Evolutionary conservation across 2,113 vertebrate species (phyloP), one percentile per base, ranked within the genome.

Genomic region (Kryptolebias marmoratus): DNA sequence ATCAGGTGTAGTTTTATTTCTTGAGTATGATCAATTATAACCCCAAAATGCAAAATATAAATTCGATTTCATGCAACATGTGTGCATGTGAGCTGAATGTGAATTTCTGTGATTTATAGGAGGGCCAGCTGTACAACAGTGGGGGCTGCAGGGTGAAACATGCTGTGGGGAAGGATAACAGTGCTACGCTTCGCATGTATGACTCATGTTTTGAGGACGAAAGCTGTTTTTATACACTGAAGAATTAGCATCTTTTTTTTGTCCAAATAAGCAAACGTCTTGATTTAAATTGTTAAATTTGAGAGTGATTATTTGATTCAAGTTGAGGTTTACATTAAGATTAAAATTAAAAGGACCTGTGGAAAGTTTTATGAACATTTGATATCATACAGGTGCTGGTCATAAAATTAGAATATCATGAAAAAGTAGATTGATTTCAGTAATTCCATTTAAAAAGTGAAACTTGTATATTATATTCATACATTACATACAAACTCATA

Each of bases 111-210:
- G 39, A 64, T 77, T 67, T 22, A 6, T 16, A 53, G 73, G 70
- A 16, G 59, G 57, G 47, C 75, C 82, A 75, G 80, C 81, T 87
- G 88, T 81, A 75, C 79, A 61, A 83, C 71, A 79, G 78, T 79
- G 79, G 83, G 66, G 73, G 84, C 86, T 86, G 75, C 59, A 79
- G 87, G 87, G 79, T 83, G 81, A 68, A 80, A 59, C 55, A 68
- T 59, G 84, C 86, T 88, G 61, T 71, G 57, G 86, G 83, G 88
- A 89, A 89, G 83, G 89, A 85, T 86, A 88, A 50, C 68, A 44
- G 73, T 80, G 66, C 79, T 78, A 80, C 27, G 8, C 15, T 67
- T 31, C 56, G 60, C 31, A 44, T 58, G 44, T 63, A 42, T 55
- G 61, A 42, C 61, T 60, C 56, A 28, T 31, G 31, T 56, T 56